phyloP scores from a whole-genome alignment of 1,140 invertebrate genomes.

The Drosophila lini region DNA sequence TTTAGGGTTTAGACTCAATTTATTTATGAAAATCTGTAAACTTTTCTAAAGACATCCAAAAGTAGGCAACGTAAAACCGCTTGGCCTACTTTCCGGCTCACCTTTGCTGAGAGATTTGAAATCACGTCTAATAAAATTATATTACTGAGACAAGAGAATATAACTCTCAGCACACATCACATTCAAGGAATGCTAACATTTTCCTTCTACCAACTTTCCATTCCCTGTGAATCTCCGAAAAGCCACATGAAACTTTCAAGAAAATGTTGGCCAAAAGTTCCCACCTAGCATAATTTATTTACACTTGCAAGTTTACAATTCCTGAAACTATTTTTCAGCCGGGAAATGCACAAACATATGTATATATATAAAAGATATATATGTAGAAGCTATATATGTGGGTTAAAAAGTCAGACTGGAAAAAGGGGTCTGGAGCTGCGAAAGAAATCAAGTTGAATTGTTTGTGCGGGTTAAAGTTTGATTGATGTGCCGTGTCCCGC shows the following conservation, averaged over 20 bases:
- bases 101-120: background rate
- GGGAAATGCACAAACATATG: constrained; percentile 10
- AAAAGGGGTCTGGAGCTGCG: background rate
- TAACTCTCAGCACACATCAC: background rate
- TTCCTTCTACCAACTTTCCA: constrained; percentile 1
- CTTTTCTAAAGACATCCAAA: background rate
- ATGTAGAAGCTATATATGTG: background rate
- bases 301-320: constrained; percentile 32
- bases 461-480: constrained; percentile 63
- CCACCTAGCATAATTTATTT: constrained; percentile 33
- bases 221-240: background rate
- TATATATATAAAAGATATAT: background rate
- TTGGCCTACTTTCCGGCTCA: background rate
- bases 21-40: background rate
- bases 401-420: constrained; percentile 4
- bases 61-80: background rate
- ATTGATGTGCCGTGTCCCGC: constrained; percentile 69
- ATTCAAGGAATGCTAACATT: constrained; percentile 5
- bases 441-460: constrained; percentile 47
- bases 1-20: background rate
- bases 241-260: constrained; percentile 17
- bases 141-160: constrained; percentile 3
- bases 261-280: constrained; percentile 32
- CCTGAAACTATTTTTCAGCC: constrained; percentile 24
- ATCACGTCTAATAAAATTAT: constrained; percentile 16